Conservation (phyloP, 2,888 invertebrate genomes). For the Caenorhabditis sp. region DNA sequence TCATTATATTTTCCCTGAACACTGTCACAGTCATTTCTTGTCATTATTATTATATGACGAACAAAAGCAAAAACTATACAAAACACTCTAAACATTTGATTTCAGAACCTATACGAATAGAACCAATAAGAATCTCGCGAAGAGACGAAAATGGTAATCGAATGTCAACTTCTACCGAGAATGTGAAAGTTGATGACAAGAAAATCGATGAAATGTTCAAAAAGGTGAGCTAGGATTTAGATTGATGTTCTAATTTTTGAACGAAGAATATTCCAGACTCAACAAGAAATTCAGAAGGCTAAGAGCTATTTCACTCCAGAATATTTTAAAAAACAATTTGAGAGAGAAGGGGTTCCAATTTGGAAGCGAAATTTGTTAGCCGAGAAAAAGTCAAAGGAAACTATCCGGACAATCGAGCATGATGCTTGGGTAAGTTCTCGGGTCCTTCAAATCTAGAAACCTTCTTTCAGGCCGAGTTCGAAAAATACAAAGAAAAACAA, state of each 20-base stretch:
- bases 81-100: slow-evolving; percentile 18
- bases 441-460: too few relatives aligned
- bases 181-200: slow-evolving; percentile 4
- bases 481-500: not conserved
- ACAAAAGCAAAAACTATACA: too few relatives aligned
- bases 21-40: not conserved
- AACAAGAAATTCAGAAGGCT: slow-evolving; percentile 20
- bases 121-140: slow-evolving; percentile 17
- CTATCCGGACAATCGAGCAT: slow-evolving; percentile 26
- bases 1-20: too few relatives aligned
- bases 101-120: slow-evolving; percentile 5
- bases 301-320: slow-evolving; percentile 26
- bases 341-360: slow-evolving; percentile 32
- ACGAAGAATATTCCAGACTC: slow-evolving; percentile 11
- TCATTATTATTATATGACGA: not conserved
- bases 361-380: slow-evolving; percentile 42
- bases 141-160: slow-evolving; percentile 6
- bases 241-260: too few relatives aligned
- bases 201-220: slow-evolving; percentile 23
- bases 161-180: slow-evolving; percentile 6
- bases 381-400: slow-evolving; percentile 38
- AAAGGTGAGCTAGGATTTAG: slow-evolving; percentile 27
- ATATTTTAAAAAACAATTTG: slow-evolving; percentile 24
- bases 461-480: not conserved
- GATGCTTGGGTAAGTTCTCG: slow-evolving; percentile 35